Evolutionary conservation across 2,113 vertebrate species (phyloP).

Genomic region (Spilogale gracilis): DNA sequence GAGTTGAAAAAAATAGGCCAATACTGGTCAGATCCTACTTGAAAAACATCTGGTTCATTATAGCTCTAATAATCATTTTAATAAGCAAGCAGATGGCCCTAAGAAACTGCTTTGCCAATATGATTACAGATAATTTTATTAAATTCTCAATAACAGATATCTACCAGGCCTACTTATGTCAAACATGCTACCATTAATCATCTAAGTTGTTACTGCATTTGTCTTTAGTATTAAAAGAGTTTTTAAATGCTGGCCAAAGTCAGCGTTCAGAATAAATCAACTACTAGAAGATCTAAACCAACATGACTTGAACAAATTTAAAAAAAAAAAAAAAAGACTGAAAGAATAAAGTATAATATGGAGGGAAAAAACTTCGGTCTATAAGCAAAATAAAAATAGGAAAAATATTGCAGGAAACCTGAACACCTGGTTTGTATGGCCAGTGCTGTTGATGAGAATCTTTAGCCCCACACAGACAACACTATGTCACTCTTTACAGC

Average conservation of each 20-base stretch:
- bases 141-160: neutral
- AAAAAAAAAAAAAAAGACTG: neutral
- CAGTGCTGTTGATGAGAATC: fast-evolving
- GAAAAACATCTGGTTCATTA: neutral
- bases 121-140: slow-evolving; percentile 35
- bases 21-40: neutral
- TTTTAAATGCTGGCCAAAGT: neutral
- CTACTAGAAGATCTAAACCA: neutral
- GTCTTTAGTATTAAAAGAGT: neutral
- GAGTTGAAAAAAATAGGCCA: neutral
- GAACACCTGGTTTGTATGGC: neutral
- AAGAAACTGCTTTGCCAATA: neutral
- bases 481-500: neutral
- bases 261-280: neutral
- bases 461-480: neutral
- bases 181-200: neutral
- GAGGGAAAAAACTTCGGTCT: neutral
- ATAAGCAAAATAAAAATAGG: neutral
- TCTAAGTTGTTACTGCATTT: neutral
- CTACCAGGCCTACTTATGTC: neutral
- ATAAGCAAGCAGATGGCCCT: slow-evolving; percentile 11
- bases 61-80: neutral
- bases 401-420: neutral
- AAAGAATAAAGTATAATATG: neutral
- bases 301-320: neutral